Evolutionary conservation across 2,113 vertebrate species (phyloP).

Genomic region (Melanotaenia duboulayi): DNA sequence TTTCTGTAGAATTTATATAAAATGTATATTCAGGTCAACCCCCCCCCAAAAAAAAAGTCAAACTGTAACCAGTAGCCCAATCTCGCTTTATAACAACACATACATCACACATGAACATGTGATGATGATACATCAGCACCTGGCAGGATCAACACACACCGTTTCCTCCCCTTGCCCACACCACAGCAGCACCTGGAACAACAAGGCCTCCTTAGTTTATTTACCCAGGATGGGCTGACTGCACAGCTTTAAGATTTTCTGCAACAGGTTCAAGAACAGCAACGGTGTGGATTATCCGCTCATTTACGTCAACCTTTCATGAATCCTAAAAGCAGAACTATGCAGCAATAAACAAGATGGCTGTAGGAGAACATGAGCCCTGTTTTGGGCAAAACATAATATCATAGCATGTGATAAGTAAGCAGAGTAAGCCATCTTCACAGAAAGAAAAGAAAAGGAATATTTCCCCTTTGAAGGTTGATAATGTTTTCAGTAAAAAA

Average conservation of each 20-base stretch:
- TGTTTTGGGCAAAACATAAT: not conserved
- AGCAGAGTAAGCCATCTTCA: too few species aligned
- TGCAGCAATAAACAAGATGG: not conserved
- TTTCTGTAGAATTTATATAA: rapidly evolving
- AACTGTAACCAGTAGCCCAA: not conserved
- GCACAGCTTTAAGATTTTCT: conserved; percentile 17
- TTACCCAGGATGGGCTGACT: conserved; percentile 30
- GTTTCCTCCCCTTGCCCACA: conserved; percentile 27
- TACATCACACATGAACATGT: conserved; percentile 2
- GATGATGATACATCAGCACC: conserved; percentile 40
- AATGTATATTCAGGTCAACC: too few species aligned
- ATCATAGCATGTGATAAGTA: not conserved
- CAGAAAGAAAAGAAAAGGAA: not conserved
- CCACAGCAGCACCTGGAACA: conserved; percentile 62
- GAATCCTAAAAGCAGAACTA: not conserved
- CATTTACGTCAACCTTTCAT: not conserved
- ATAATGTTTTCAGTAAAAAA: too few species aligned
- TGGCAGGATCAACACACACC: conserved; percentile 25
- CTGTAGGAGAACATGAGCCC: not conserved
- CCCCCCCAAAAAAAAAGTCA: not conserved
- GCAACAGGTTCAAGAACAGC: not conserved
- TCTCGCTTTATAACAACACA: conserved; percentile 27
- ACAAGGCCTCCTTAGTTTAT: conserved; percentile 47
- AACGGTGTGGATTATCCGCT: not conserved
- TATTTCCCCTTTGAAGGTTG: too few species aligned